Base-by-base conservation (phyloP, 2,113 vertebrate genomes). In the Hypocryptadius cinnamomeus region DNA sequence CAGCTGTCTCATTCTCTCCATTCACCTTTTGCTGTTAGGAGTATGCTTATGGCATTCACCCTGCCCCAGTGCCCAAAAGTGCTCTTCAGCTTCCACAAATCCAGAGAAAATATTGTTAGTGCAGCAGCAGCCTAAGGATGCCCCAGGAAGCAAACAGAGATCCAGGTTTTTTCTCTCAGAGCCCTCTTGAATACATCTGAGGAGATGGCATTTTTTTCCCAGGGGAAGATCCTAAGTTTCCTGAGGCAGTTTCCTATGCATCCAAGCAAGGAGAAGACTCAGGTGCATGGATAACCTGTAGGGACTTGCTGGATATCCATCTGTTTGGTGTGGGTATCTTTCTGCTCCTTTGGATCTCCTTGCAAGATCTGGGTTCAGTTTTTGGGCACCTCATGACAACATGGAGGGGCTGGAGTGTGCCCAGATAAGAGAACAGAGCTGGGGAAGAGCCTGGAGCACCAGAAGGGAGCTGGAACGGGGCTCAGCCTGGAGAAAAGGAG, bases 331-430 rank as follows among this genome's bases (percentile, higher is more conserved):
- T 5, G 8, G 19, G 28, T 3, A 7, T 9, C 35, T 68, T 50
- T 33, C 40, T 5, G 3, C 6, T 81, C 14, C 35, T 53, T 72
- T 35, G 37, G 45, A 76, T 20, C 37, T 64, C 53, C 23, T 53
- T 65, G 57, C 22, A 39, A 68, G 53, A 13, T 30, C 33, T 21
- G 22, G 14, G n/a, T 11, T 76, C 33, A 51, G 9, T 37, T 80
- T 80, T 54, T 65, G 51, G n/a, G 50, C 7, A 4, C 28, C 24
- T 79, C 22, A 5, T 16, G n/a, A 5, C 13, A 27, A 5, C 33
- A 21, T 0, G 3, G 57, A 85, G 28, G 18, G 5, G 24, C 28
- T 66, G 85, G 33, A 66, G 8, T 0, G 0, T 7, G 20, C 39
- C 39, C 63, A 70, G 20, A 2, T n/a, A 35, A 70, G 21, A 11